Evolutionary conservation across 2,113 vertebrate species (phyloP), one percentile per base, ranked within the genome.

Genomic region (Phrynosoma platyrhinos): DNA sequence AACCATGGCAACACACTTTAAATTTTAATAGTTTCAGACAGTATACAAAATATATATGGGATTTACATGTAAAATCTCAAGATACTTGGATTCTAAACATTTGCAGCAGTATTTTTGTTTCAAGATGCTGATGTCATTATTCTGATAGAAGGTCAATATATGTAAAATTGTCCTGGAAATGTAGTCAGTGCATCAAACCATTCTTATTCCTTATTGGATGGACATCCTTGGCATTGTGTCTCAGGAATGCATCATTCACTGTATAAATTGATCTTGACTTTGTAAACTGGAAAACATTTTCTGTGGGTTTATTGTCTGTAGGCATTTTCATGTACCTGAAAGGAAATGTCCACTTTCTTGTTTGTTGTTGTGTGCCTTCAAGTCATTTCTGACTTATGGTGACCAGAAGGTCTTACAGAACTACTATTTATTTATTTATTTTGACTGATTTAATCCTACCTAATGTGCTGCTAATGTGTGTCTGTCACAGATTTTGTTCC

Each of bases 21-120:
- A 1, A 83, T 69, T 77, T 87, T 76, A 88, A 77, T 78, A 20
- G 72, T 83, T 68, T 14, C 53, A 16, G 2, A 36, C 68, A 68
- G 30, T 53, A 36, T 52, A 5, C 4, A 69, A 8, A 32, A 53
- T 53, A 69, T 66, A 7, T 6, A 32, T 52, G 13, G 9, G 30
- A 42, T 66, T 58, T 52, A 68, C n/a, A 14, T 32, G 42, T 79
- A n/a, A 58, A 62, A 58, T 25, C 12, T 68, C 23, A 40, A 68
- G 30, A 53, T 36, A 52, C 42, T 88, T n/a, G 75, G 9, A 27
- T 86, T 84, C 78, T 80, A 2, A 86, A 62, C 27, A 80, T 52
- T 88, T 82, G 18, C 21, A 36, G 3, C 23, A 77, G 23, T 40
- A 40, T 9, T 53, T 23, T 16, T 80, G 23, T 16, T 20, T 10